Base-by-base conservation (phyloP, 2,888 invertebrate species). In the Metalampra italica region DNA sequence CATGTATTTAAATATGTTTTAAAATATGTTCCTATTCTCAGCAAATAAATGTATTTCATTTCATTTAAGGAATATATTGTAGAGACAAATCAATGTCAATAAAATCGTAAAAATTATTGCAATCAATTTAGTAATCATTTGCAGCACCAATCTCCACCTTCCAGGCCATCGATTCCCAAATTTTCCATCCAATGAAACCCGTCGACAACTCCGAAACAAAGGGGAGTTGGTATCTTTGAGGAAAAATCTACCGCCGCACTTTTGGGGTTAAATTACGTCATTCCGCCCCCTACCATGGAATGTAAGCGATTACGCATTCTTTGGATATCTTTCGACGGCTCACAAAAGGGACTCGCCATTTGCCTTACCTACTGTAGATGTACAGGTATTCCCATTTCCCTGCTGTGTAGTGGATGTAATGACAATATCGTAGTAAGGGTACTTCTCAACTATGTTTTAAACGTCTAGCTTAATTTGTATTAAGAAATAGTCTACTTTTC, bases 241-340 rank as follows among this genome's bases (percentile, higher is more conserved):
- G 47, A 45, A 49, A 51, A 51, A 51, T 50, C 39, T 45, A 39
- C 45, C 42, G 45, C 42, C 38, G 47, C 51, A 54, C 46, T 52
- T 57, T 62, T 51, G 43, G 49, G 56, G 53, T 54, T 53, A 52
- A 56, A 56, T 59, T 53, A 54, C 52, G 47, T 49, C 47, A 51
- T 54, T 52, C 55, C 52, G 34, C 47, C 53, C 53, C 48, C 50
- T 43, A 40, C 43, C 46, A 41, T 29, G 43, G 54, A 56, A 52
- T 52, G 45, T 47, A 38, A 45, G 51, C 49, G 54, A 56, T 49
- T 56, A 57, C 54, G 47, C 45, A 55, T 53, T 53, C 55, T 51
- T 52, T 49, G 49, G 45, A 58, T 54, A 53, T 51, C 51, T 51
- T 44, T 41, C 30, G 37, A 41, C 13, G 34, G 39, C 39, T 13